These are phyloP conservation scores for Kuschelorhynchus macadamiae DNA, from an alignment of 2,888 invertebrate species.

Conservation along the genomic window DNA sequence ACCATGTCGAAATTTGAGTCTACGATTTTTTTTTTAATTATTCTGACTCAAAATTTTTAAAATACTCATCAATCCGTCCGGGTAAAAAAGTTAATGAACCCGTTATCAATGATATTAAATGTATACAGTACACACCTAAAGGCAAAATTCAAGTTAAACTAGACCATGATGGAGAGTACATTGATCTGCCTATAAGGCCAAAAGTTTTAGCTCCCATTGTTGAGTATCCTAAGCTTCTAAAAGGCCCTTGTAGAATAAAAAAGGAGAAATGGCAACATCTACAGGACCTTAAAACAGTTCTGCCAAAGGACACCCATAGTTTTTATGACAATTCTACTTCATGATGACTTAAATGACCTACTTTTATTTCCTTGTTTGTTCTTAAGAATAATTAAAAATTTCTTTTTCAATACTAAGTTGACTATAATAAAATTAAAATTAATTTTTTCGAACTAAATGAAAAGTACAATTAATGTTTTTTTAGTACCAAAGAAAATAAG, in stretches of 20 bases:
- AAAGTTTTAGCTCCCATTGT: not conserved
- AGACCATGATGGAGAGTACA: not conserved
- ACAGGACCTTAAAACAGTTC: slow-evolving; percentile 24
- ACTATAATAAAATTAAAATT: no score
- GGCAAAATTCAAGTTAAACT: not conserved
- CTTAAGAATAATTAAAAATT: no score
- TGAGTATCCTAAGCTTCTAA: not conserved
- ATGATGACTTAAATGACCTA: no score
- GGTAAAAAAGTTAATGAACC: slow-evolving; percentile 24
- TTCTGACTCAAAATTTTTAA: slow-evolving; percentile 10
- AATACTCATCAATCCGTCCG: no score
- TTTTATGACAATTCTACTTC: no score
- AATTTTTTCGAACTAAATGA: no score
- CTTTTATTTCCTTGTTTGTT: no score
- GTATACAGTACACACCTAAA: slow-evolving; percentile 11
- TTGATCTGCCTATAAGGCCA: slow-evolving; percentile 2
- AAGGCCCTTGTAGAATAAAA: not conserved
- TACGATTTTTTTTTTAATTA: slow-evolving; percentile 20
- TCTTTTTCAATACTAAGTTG: no score
- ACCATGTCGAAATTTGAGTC: slow-evolving; percentile 20
- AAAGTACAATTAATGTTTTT: no score
- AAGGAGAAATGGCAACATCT: slow-evolving; percentile 33
- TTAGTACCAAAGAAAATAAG: no score
- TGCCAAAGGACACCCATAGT: slow-evolving; percentile 29
- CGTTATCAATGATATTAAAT: slow-evolving; percentile 25